These are phyloP conservation scores for Dryomyza anilis DNA, from an alignment of 2,888 invertebrate species.

Conservation along the genomic window DNA sequence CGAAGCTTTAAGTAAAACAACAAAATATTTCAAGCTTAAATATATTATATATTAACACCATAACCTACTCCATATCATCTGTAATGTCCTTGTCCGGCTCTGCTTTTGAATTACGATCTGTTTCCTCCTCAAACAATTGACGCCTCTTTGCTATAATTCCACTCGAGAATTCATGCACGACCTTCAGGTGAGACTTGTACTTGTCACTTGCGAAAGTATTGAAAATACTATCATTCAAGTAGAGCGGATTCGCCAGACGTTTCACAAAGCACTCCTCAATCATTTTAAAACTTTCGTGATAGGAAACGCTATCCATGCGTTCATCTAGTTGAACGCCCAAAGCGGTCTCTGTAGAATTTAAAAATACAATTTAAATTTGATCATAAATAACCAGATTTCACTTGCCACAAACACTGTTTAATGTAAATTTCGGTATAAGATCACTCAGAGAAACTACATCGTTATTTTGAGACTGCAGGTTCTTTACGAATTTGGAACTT, in stretches of 20 bases:
- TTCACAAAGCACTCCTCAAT: slow-evolving; percentile 41
- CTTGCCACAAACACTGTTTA: slow-evolving; percentile 47
- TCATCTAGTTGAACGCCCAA: slow-evolving; percentile 47
- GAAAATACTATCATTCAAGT: slow-evolving; percentile 38
- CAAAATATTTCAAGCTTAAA: neutral
- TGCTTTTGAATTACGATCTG: too few species aligned
- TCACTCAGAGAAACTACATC: slow-evolving; percentile 37
- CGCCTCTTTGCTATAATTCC: slow-evolving; percentile 51
- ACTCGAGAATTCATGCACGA: slow-evolving; percentile 49
- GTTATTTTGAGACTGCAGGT: slow-evolving; percentile 29
- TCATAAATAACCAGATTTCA: slow-evolving; percentile 30
- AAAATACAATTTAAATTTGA: too few species aligned
- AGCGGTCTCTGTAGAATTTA: slow-evolving; percentile 46
- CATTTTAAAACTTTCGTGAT: slow-evolving; percentile 41
- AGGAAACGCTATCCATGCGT: slow-evolving; percentile 40
- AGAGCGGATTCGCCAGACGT: slow-evolving; percentile 45
- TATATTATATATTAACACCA: neutral
- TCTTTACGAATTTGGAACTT: slow-evolving; percentile 37
- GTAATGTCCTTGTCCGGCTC: too few species aligned
- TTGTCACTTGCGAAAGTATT: slow-evolving; percentile 36
- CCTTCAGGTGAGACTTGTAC: slow-evolving; percentile 36
- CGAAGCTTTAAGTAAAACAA: too few species aligned
- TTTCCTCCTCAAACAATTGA: slow-evolving; percentile 35
- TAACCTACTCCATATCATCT: slow-evolving; percentile 43
- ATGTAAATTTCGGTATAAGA: slow-evolving; percentile 47